Conservation (phyloP, 2,888 invertebrate species). For the Hydrotaea cyrtoneurina region DNA sequence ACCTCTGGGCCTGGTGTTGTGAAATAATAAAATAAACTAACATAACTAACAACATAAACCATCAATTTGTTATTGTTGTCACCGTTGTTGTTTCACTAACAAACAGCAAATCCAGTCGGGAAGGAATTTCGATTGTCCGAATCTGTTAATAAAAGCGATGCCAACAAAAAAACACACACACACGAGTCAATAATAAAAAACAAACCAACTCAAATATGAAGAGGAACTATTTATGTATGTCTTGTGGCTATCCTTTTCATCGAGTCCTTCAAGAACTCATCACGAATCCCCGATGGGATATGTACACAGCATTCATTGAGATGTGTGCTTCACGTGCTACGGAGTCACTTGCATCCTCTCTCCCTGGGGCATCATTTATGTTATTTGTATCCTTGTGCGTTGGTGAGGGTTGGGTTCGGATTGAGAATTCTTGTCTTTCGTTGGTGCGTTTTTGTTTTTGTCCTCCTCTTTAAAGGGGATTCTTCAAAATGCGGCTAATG, state of each 20-base stretch:
- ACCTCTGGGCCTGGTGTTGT: not conserved
- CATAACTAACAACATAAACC: conserved; percentile 26
- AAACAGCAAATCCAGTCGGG: conserved; percentile 16
- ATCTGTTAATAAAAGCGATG: conserved; percentile 49
- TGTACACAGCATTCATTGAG: conserved; percentile 8
- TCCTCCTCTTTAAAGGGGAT: conserved; percentile 24
- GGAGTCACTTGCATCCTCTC: conserved; percentile 17
- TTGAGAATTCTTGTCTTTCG: too few species aligned
- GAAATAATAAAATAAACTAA: conserved; percentile 28
- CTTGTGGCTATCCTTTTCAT: not conserved
- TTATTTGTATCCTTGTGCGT: not conserved
- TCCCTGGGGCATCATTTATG: conserved; percentile 47
- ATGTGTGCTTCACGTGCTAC: not conserved
- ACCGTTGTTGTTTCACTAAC: conserved; percentile 3
- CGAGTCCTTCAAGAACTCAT: conserved; percentile 16
- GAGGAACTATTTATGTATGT: not conserved
- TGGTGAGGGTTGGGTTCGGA: too few species aligned
- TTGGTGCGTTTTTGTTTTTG: too few species aligned
- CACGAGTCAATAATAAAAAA: too few species aligned
- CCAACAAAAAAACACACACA: not conserved
- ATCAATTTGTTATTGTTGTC: conserved; percentile 26
- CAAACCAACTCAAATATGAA: conserved; percentile 14
- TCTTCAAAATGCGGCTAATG: conserved; percentile 69
- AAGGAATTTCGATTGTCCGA: conserved; percentile 25
- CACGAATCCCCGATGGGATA: not conserved